A percentile compares a stretch with the other conserved stretches of the same genome.
Evolutionary conservation across 2,113 vertebrate species (phyloP).

Genomic region (Nycticebus coucang): DNA sequence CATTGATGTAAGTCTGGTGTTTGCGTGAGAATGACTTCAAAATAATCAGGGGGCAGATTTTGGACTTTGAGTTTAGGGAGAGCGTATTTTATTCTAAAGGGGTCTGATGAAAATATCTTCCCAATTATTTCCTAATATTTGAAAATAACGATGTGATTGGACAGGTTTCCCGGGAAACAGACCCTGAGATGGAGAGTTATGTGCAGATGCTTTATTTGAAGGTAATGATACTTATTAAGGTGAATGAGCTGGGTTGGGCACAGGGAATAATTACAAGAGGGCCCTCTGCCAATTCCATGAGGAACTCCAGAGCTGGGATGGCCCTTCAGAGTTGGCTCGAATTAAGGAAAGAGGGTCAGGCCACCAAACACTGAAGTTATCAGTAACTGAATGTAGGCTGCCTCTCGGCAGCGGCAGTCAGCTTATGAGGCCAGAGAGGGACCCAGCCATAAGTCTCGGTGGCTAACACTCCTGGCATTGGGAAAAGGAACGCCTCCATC

Average conservation of each 20-base stretch:
- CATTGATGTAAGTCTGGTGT: not conserved
- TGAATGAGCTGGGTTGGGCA: not conserved
- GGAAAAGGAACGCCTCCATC: not conserved
- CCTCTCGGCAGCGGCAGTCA: not conserved
- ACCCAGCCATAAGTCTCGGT: not conserved
- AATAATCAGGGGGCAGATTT: not conserved
- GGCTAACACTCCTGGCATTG: not conserved
- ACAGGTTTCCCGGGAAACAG: constrained; percentile 61
- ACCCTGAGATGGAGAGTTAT: constrained; percentile 17
- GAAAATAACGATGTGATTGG: constrained; percentile 25
- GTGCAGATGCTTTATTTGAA: constrained; percentile 44
- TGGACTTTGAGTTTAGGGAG: not conserved
- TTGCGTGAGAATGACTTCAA: not conserved
- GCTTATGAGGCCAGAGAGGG: not conserved
- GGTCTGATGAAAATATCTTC: constrained; percentile 36
- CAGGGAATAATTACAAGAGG: not conserved
- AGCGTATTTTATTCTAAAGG: constrained; percentile 41
- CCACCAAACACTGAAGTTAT: not conserved
- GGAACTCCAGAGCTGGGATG: not conserved
- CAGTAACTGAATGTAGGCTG: not conserved
- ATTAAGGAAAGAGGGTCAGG: not conserved
- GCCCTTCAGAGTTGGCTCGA: not conserved
- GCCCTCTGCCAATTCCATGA: not conserved
- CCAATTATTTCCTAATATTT: constrained; percentile 58
- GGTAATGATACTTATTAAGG: not conserved